Base-by-base conservation (phyloP, 2,113 vertebrate genomes). In the Notechis scutatus region DNA sequence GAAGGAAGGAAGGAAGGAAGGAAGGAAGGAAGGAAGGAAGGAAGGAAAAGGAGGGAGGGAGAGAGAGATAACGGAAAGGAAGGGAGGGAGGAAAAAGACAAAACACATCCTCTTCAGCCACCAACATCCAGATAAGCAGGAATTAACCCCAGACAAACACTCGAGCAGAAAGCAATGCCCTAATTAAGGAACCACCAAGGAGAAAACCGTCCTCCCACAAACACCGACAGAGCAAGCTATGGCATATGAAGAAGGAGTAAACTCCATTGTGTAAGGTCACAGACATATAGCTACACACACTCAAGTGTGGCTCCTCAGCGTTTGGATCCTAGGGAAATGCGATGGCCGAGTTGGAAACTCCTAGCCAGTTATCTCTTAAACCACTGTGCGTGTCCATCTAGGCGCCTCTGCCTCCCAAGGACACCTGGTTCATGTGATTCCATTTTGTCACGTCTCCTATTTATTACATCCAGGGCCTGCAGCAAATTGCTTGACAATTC, bases 401-500 rank as follows among this genome's bases (percentile, higher is more conserved):
- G 2, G 12, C 29, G 8, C 74, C 85, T 88, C 6, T 0, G 8
- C 39, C 0, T 2, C 1, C 69, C 90, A 11, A 23, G 54, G 55
- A 92, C 90, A 91, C 93, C 94, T 93, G 95, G 93, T 88, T 94
- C 94, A 91, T 45, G 87, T 85, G 94, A 94, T 91, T 95, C 95
- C 92, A 85, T 96, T 94, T 94, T 47, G 81, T 64, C 20, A 42
- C 88, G 55, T 57, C 93, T 52, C 94, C 92, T 88, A 95, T 95
- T 96, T 94, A 95, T 95, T 93, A 94, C 45, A 81, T 50, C 21
- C 21, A 89, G 94, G 81, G 69, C 91, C 69, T 92, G 88, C 90
- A 92, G 92, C 94, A 96, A 93, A 97, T 96, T 94, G 95, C 94
- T 95, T 92, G 94, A 95, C 92, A 93, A 86, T 64, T 91, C 94